These are phyloP conservation scores for Proales similis DNA, from an alignment of 1,140 invertebrate genomes.

Conservation along the genomic window DNA sequence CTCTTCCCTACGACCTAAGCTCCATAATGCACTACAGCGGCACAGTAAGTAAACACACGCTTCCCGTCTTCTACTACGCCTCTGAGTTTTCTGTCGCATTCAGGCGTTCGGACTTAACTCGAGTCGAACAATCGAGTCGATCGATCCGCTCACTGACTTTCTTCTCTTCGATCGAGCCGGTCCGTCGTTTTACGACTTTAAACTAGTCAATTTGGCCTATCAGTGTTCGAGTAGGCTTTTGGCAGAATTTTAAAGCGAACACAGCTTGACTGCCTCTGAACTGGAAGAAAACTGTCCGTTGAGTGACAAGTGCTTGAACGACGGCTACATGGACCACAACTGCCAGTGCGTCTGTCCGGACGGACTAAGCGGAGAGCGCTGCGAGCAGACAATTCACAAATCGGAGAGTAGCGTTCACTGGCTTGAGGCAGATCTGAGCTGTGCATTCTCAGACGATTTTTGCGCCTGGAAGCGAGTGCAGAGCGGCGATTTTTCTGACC, in stretches of 20 bases:
- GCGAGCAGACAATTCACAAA: conserved; percentile 12
- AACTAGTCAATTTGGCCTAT: conserved; percentile 46
- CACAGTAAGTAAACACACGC: conserved; percentile 38
- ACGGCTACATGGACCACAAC: conserved; percentile 12
- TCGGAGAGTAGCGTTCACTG: neutral
- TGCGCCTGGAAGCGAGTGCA: conserved; percentile 20
- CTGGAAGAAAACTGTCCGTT: too few relatives aligned
- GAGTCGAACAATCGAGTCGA: conserved; percentile 49
- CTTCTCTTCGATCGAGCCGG: conserved; percentile 47
- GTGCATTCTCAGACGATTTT: conserved; percentile 3
- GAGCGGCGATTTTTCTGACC: conserved; percentile 16
- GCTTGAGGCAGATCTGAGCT: conserved; percentile 5
- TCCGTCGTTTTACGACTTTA: conserved; percentile 49
- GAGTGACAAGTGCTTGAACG: conserved; percentile 20
- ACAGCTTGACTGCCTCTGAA: too few relatives aligned
- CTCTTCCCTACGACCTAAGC: conserved; percentile 47
- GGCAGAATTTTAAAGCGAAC: neutral
- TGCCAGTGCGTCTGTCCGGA: conserved; percentile 28
- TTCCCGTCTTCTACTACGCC: conserved; percentile 38
- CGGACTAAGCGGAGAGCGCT: neutral
- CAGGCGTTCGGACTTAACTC: conserved; percentile 41
- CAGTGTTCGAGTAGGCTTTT: conserved; percentile 19
- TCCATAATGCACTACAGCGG: conserved; percentile 51
- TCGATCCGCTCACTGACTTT: conserved; percentile 49
- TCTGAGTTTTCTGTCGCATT: conserved; percentile 5